Base-by-base conservation (phyloP, 2,888 invertebrate genomes). In the Drosophila birchii region DNA sequence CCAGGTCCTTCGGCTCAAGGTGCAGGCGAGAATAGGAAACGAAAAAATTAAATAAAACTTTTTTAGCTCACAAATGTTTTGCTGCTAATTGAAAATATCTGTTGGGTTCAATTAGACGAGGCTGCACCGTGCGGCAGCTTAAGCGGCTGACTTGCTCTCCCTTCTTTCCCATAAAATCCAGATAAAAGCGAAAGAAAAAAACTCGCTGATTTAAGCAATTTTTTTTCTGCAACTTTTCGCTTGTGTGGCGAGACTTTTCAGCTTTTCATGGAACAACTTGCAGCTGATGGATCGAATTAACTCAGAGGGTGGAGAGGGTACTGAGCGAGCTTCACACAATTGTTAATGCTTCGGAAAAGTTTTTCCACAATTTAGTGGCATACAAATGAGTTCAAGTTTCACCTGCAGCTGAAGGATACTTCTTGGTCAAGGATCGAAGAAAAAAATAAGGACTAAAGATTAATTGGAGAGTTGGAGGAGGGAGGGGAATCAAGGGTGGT, bases 1-100 rank as follows among this genome's bases (percentile, higher is more conserved):
- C 26, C 64, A 47, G 43, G 66, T 68, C 64, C 67, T 79, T 78
- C 61, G 75, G 75, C 84, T 80, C 78, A 90, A 91, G 91, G 90
- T 91, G 91, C 81, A 66, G 54, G 61, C 61, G 16, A 14, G 51
- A 14, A 34, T n/a, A 64, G 64, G 62, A 63, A 71, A 66, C 59
- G 59, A 70, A 61, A 70, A 78, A 86, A 84, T 76, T 76, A 80
- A 80, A 81, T 81, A 81, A 88, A 88, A 84, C 58, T 86, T 84
- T 84, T 86, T 84, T 86, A 83, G 86, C 84, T 72, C 84, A 81
- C 80, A 81, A 90, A 89, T 91, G 90, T 90, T 91, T 90, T 90
- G 84, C 88, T 90, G 90, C 91, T 91, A 92, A 91, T 91, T 91
- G 91, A 91, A 91, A 91, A 91, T 91, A 91, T 92, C 90, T 91